Evolutionary conservation across 2,113 vertebrate species (phyloP), one percentile per base, ranked within the genome.

Genomic region (Vireo altiloquus): DNA sequence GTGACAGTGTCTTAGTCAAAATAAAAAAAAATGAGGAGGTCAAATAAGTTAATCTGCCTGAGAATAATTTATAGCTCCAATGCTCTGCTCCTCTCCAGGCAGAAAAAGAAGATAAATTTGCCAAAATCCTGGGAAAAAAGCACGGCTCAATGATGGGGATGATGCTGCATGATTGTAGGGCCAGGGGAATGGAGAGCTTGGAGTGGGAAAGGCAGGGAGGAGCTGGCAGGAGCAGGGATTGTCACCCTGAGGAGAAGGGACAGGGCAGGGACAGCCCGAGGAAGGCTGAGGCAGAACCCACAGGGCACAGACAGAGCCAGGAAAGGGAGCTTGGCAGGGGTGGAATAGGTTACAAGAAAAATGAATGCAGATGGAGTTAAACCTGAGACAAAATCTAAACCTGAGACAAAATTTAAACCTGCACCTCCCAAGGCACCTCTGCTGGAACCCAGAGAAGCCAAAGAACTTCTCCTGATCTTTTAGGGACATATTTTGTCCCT

Each of bases 101-200:
- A 74, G 69, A 22, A 50, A 82, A 79, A 74, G 65, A 74, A 52
- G 54, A 93, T 90, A 65, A 92, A 90, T 90, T 76, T 90, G 61
- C 77, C 33, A 76, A 35, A 17, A 23, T 53, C 53, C 19, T 19
- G 60, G 35, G 59, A 16, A 46, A 57, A 74, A 40, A 25, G 14
- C 0, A 2, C 59, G 60, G 91, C 35, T 90, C 27, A 5, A 28
- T 90, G 86, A 20, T 54, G 82, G 47, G 68, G 70, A 86, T 86
- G 64, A 50, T 63, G 81, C 44, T 86, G 70, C 49, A 5, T 33
- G 65, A 52, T 59, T 69, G 44, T 5, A 69, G 65, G 75, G 42
- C 56, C n/a, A 35, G 7, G 14, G 59, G 89, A 50, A 17, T 10
- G 49, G 66, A 59, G 82, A 78, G 46, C 17, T 69, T 24, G 37